A percentile compares a stretch with the other conserved stretches of the same genome.
Conservation (phyloP, 2,888 invertebrate species). For the Lithophane ornitopus region DNA sequence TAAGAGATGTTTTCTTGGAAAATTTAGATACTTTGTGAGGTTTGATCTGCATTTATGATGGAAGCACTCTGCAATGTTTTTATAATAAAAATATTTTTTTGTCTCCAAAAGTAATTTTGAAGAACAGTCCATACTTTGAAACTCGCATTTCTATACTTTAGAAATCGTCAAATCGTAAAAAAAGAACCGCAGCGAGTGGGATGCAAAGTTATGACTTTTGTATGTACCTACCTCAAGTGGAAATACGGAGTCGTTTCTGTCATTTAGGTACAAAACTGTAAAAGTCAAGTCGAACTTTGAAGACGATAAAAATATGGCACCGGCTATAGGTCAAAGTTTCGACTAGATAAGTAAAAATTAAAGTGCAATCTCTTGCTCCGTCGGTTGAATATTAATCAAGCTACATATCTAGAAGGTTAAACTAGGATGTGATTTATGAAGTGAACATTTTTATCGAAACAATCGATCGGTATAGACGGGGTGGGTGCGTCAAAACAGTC, state of each 20-base stretch:
- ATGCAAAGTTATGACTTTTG: conserved; percentile 51
- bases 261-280: conserved; percentile 41
- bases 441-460: conserved; percentile 81
- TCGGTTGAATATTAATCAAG: conserved; percentile 53
- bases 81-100: not conserved
- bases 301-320: conserved; percentile 26
- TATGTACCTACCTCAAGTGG: conserved; percentile 36
- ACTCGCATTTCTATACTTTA: conserved; percentile 17
- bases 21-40: not conserved
- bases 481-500: conserved; percentile 80
- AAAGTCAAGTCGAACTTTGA: conserved; percentile 32
- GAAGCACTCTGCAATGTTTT: not conserved
- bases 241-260: conserved; percentile 22
- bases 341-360: conserved; percentile 25
- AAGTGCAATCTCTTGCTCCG: conserved; percentile 22
- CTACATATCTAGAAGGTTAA: conserved; percentile 43
- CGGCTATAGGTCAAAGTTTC: conserved; percentile 15
- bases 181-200: conserved; percentile 43
- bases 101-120: not conserved
- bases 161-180: conserved; percentile 61
- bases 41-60: not conserved
- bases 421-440: conserved; percentile 64
- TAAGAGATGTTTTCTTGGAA: not conserved
- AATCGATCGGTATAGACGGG: conserved; percentile 77
- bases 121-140: conserved; percentile 1